These are phyloP conservation scores for Drosophila dunni DNA, from an alignment of 1,140 invertebrate genomes.

Conservation along the genomic window DNA sequence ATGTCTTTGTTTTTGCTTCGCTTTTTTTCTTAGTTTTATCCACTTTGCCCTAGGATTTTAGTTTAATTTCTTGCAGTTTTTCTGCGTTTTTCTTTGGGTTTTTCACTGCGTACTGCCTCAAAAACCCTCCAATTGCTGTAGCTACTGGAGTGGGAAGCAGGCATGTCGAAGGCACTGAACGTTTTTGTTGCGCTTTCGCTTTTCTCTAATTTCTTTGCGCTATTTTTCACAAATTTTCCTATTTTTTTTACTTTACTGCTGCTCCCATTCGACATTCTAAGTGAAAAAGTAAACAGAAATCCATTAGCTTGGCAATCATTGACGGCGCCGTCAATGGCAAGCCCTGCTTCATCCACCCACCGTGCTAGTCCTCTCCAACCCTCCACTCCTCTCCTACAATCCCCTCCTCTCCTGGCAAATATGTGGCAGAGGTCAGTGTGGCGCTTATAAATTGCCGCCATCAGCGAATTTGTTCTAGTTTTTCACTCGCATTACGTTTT, in stretches of 20 bases:
- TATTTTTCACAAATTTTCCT: slow-evolving; percentile 65
- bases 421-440: slow-evolving; percentile 55
- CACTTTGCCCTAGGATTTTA: slow-evolving; percentile 78
- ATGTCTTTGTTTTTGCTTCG: slow-evolving; percentile 28
- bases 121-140: slow-evolving; percentile 4
- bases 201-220: slow-evolving; percentile 79
- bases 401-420: slow-evolving; percentile 10
- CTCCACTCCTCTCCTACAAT: slow-evolving; percentile 13
- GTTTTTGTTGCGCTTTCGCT: slow-evolving; percentile 74
- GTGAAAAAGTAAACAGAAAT: slow-evolving; percentile 84
- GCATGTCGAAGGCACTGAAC: slow-evolving; percentile 15
- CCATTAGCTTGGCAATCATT: slow-evolving; percentile 84
- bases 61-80: slow-evolving; percentile 79
- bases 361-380: neutral
- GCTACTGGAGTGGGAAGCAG: neutral
- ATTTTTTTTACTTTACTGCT: slow-evolving; percentile 27
- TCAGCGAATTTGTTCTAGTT: slow-evolving; percentile 75
- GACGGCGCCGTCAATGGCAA: slow-evolving; percentile 72
- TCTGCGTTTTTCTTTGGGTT: slow-evolving; percentile 38
- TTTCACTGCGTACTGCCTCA: slow-evolving; percentile 1
- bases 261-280: slow-evolving; percentile 60
- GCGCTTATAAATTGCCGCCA: slow-evolving; percentile 80
- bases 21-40: slow-evolving; percentile 67
- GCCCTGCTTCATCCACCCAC: too few species aligned
- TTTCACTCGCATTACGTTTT: slow-evolving; percentile 53